Evolutionary conservation across 2,113 vertebrate genomes (phyloP).

Genomic region (Galeopterus variegatus): DNA sequence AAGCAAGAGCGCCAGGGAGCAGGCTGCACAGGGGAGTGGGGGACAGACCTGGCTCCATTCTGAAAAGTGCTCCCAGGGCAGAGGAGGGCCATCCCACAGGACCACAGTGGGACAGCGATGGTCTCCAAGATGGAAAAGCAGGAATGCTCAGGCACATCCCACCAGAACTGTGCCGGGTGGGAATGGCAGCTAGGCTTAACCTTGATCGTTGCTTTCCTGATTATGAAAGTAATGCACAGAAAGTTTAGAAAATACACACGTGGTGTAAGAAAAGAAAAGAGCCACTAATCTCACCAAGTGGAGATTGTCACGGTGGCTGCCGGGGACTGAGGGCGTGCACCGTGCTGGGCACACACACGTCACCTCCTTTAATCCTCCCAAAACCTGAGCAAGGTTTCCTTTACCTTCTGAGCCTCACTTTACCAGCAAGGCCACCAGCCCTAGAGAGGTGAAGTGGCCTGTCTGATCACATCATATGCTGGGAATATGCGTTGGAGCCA

Average conservation of each 20-base stretch:
- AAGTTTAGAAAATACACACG: not conserved
- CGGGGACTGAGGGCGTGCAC: fast-evolving
- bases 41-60: not conserved
- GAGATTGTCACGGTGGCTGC: fast-evolving
- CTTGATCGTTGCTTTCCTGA: fast-evolving
- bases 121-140: not conserved
- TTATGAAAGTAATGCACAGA: fast-evolving
- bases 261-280: fast-evolving
- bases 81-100: not conserved
- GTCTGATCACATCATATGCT: fast-evolving
- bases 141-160: too few species aligned
- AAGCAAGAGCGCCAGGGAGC: not conserved
- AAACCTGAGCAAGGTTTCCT: fast-evolving
- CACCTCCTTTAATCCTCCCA: fast-evolving
- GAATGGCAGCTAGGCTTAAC: not conserved
- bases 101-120: too few species aligned
- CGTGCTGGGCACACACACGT: fast-evolving
- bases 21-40: not conserved
- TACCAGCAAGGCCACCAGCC: not conserved
- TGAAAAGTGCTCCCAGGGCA: not conserved
- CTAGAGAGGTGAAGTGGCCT: fast-evolving
- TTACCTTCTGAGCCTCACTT: fast-evolving
- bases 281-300: fast-evolving
- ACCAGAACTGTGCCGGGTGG: fast-evolving
- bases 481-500: fast-evolving